Evolutionary conservation across 2,888 invertebrate genomes (phyloP).

Genomic region (Thecocarcelia acutangulata): DNA sequence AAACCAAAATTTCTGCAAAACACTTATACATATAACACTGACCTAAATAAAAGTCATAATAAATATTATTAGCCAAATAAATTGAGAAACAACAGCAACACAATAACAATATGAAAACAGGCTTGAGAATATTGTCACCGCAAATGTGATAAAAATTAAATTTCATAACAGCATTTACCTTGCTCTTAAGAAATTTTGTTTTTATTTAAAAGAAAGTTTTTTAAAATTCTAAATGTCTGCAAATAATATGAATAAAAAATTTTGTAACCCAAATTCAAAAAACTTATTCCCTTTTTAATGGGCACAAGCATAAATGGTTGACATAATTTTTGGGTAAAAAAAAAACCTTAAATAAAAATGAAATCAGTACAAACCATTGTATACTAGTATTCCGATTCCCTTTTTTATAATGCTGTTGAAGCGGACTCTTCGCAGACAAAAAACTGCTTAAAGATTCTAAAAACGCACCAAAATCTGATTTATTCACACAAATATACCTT

Average conservation of each 20-base stretch:
- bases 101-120: neutral
- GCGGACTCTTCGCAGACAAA: neutral
- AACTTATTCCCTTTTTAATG: constrained; percentile 6
- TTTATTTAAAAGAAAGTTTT: constrained; percentile 31
- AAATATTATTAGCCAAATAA: constrained; percentile 32
- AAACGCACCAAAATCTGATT: constrained; percentile 58
- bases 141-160: constrained; percentile 29
- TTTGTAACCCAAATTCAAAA: constrained; percentile 34
- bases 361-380: constrained; percentile 57
- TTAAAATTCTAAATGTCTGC: constrained; percentile 12
- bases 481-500: constrained; percentile 8
- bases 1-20: neutral
- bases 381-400: constrained; percentile 15
- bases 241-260: constrained; percentile 25
- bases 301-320: constrained; percentile 13
- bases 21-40: constrained; percentile 37
- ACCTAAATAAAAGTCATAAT: constrained; percentile 35
- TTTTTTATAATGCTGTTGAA: constrained; percentile 7
- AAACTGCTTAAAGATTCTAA: constrained; percentile 63
- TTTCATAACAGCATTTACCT: constrained; percentile 41
- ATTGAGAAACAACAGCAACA: constrained; percentile 13
- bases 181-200: constrained; percentile 26
- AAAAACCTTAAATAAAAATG: constrained; percentile 7
- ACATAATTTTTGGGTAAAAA: constrained; percentile 31
- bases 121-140: neutral